A percentile compares a stretch with the other conserved stretches of the same genome.
Evolutionary conservation across 2,797 vertebrate species (phyloP).

Genomic region (Babyrousa celebensis): DNA sequence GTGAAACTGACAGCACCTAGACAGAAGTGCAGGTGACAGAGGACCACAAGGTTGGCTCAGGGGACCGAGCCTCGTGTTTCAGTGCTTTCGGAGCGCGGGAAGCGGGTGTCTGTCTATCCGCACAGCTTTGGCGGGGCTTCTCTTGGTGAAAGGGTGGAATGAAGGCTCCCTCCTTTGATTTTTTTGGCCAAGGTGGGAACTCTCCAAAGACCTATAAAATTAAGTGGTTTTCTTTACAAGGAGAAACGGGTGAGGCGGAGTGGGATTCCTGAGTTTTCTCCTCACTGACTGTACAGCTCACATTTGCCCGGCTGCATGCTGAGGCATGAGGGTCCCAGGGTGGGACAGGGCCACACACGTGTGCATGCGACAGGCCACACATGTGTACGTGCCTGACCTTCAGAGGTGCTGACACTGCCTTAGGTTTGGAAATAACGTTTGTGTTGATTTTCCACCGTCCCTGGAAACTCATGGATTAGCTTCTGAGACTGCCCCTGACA

Average conservation of each 20-base stretch:
- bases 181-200: background rate
- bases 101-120: no score
- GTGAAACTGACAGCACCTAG: background rate
- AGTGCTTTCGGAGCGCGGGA: background rate
- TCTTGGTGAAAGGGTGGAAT: background rate
- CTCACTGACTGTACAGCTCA: background rate
- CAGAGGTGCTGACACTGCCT: background rate
- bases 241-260: background rate
- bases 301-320: background rate
- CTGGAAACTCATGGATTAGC: background rate
- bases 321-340: background rate
- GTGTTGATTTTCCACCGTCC: background rate
- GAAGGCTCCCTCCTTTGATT: background rate
- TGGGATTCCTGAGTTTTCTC: background rate
- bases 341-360: background rate
- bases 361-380: background rate
- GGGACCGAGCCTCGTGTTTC: background rate
- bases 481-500: background rate
- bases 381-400: accelerated
- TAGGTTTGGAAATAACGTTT: background rate
- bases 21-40: accelerated
- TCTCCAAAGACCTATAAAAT: slow-evolving; percentile 51
- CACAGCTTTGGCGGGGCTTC: background rate
- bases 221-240: slow-evolving; percentile 35
- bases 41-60: accelerated